phyloP scores from a whole-genome alignment of 1,140 invertebrate species.

The Leucophenga varia region DNA sequence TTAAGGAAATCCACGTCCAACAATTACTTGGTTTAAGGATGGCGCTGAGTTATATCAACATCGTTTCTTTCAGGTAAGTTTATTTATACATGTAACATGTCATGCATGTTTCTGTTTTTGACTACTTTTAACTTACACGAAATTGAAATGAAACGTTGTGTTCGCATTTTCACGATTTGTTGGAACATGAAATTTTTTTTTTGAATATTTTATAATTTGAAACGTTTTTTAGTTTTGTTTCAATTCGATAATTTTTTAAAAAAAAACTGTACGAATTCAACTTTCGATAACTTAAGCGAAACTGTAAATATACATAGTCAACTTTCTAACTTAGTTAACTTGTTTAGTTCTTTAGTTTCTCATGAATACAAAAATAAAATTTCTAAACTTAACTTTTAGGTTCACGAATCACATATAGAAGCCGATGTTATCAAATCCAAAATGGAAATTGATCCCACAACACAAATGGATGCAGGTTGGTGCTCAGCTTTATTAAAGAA shows the following conservation, averaged over 20 bases:
- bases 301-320: background rate
- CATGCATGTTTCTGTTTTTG: too few species aligned
- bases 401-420: conserved; percentile 81
- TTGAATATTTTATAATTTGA: too few species aligned
- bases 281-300: conserved; percentile 38
- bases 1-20: conserved; percentile 69
- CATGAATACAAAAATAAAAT: background rate
- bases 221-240: too few species aligned
- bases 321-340: background rate
- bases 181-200: too few species aligned
- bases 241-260: too few species aligned
- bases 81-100: too few species aligned
- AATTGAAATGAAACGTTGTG: too few species aligned
- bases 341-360: background rate
- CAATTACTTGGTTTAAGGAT: conserved; percentile 92
- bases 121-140: too few species aligned
- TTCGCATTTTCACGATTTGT: too few species aligned
- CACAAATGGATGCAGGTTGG: conserved; percentile 85
- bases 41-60: conserved; percentile 86
- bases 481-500: background rate
- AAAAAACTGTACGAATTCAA: background rate
- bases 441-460: conserved; percentile 90
- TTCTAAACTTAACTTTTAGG: conserved; percentile 59
- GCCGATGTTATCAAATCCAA: conserved; percentile 84
- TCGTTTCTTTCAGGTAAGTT: conserved; percentile 78